Evolutionary conservation across 2,113 vertebrate genomes (phyloP), one percentile per base, ranked within the genome.

Genomic region (Ovibos moschatus): DNA sequence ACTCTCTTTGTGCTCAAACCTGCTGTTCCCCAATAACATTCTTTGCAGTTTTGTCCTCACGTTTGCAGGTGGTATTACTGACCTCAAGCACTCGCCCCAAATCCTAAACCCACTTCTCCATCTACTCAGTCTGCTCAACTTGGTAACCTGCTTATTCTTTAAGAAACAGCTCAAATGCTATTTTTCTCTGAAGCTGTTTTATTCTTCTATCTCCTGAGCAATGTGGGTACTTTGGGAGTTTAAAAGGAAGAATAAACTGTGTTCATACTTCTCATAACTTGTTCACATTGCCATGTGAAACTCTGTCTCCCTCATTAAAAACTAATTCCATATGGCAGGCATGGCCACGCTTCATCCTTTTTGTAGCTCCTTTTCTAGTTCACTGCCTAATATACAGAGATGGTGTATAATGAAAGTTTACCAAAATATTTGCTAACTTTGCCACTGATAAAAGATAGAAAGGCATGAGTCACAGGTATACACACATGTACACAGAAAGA

Each of bases 351-450:
- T 76, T 92, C 19, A 74, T 83, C 79, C 74, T 28, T 94, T 85
- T 88, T 85, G 40, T 88, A 60, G 33, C 3, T 92, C 16, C 64
- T 76, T 92, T 96, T 45, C 47, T 92, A 51, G 67, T 81, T 91
- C 53, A 85, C 50, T 84, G 55, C 3, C 21, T 90, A 81, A 88
- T 64, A 81, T 47, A 67, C 33, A 43, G 21, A 89, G 43, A 90
- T 76, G 45, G 23, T 5, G 0, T 94, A 2, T 53, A 55, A 92
- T 85, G 79, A 64, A 91, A 86, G 71, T 76, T 82, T 91, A 92
- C 40, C 87, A 47, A 91, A 92, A 78, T 88, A 87, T 94, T 92
- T 96, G 83, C 30, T 95, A 90, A 95, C 53, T 67, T 50, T 94
- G 25, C 17, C 17, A 36, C 16, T 47, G 71, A 82, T 53, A 50